phyloP scores from a whole-genome alignment of 2,888 invertebrate species.

The Pecten maximus region DNA sequence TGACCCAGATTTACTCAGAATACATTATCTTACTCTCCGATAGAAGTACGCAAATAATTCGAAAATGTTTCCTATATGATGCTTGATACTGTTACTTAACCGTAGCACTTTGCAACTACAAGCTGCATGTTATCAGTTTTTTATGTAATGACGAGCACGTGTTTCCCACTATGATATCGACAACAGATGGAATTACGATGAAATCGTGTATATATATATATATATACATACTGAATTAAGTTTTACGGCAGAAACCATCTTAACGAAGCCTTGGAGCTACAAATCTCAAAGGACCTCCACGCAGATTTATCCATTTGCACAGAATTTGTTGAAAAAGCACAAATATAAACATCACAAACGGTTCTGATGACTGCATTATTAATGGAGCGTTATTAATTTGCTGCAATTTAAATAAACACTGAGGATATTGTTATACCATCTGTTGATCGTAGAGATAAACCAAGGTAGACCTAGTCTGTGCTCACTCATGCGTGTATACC shows the following conservation, averaged over 20 bases:
- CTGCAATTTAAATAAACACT: conserved; percentile 33
- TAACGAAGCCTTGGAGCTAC: neutral
- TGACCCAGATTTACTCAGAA: neutral
- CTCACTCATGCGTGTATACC: neutral
- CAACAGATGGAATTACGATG: conserved; percentile 33
- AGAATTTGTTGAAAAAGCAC: neutral
- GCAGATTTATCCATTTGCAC: neutral
- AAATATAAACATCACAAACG: conserved; percentile 9
- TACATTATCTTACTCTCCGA: neutral
- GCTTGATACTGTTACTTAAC: neutral
- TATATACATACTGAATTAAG: conserved; percentile 20
- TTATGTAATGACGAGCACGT: conserved; percentile 27
- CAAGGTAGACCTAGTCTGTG: neutral
- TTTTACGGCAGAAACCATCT: neutral
- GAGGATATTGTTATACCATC: neutral
- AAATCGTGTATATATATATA: neutral
- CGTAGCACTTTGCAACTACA: neutral
- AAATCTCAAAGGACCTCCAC: conserved; percentile 15
- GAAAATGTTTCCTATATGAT: neutral
- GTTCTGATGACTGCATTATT: conserved; percentile 6
- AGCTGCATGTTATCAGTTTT: conserved; percentile 4
- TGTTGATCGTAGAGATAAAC: conserved; percentile 2
- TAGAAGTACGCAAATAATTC: neutral
- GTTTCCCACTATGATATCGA: neutral
- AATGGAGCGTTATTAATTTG: conserved; percentile 29